A percentile compares a stretch with the other conserved stretches of the same genome.
These are phyloP conservation scores for Candoia aspera DNA, from an alignment of 2,113 vertebrate species.

Conservation along the genomic window DNA sequence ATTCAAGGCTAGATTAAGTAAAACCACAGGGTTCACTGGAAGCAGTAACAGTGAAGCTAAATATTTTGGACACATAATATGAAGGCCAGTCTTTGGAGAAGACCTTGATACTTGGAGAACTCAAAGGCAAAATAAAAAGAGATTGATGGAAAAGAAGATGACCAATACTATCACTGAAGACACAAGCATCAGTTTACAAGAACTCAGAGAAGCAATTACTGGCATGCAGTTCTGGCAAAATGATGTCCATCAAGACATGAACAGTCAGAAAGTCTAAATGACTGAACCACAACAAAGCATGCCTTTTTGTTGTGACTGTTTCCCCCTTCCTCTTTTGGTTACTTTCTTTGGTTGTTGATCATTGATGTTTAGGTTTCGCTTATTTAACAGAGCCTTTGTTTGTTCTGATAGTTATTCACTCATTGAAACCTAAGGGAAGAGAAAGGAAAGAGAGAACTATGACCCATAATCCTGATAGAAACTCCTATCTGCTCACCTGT, in stretches of 20 bases:
- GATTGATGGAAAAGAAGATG: not conserved
- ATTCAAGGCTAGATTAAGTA: not conserved
- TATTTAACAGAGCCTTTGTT: not conserved
- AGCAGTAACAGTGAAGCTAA: not conserved
- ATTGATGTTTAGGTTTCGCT: not conserved
- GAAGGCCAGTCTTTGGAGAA: not conserved
- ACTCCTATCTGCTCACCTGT: not conserved
- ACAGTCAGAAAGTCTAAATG: not conserved
- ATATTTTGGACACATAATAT: not conserved
- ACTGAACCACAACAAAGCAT: not conserved
- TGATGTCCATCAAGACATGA: not conserved
- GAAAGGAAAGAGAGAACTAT: not conserved
- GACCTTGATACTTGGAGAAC: not conserved
- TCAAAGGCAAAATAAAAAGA: not conserved
- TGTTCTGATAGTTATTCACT: not conserved
- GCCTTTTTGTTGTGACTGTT: not conserved
- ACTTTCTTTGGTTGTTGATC: not conserved
- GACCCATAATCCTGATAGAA: not conserved
- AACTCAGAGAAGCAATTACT: not conserved
- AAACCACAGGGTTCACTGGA: not conserved
- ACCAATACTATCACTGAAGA: not conserved
- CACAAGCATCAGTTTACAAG: not conserved
- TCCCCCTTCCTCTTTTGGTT: not conserved
- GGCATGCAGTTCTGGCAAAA: not conserved
- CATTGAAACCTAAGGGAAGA: not conserved